Evolutionary conservation across 2,888 invertebrate genomes (phyloP), one percentile per base, ranked within the genome.

Genomic region (Herminia tarsipennalis): DNA sequence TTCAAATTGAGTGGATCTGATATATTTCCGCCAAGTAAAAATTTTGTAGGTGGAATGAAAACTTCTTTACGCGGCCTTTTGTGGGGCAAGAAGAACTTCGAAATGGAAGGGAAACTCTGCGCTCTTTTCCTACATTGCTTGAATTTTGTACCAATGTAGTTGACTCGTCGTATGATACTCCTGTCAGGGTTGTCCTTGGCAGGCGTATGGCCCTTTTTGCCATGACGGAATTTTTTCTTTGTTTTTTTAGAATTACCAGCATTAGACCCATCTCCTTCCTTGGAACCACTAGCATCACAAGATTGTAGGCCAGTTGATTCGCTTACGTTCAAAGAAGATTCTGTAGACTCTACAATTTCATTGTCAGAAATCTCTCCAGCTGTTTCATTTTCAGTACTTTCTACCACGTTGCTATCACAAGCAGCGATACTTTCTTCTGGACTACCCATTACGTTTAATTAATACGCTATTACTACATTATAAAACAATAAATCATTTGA

Each of bases 1-100:
- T 97, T 98, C 50, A 99, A 87, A 88, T 99, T 99, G 30, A 99
- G 87, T 0, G 98, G 99, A 92, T 99, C 99, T 62, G 96, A 96
- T 62, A 98, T 98, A 83, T 98, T 98, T 5, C 98, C 99, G 29
- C 98, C 99, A 1, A 98, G 93, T 2, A 98, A 88, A 86, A 99
- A 98, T 83, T 98, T 98, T 0, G 97, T 97, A 0, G 98, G 98
- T 37, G 97, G 95, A 69, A 97, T 96, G 60, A 96, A 94, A 41
- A 93, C 93, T 60, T 95, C 94, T 70, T 95, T 95, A 58, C 95
- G 94, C 36, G 95, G 93, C 44, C 95, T 93, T 70, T 96, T 96
- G 66, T 95, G 94, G 0, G 95, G 95, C 33, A 95, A 92, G 76
- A 95, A 94, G 80, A 95, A 95, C 77, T 96, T 96, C 1, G 95